Base-by-base conservation (phyloP, 2,113 vertebrate species). In the Salvelinus alpinus region DNA sequence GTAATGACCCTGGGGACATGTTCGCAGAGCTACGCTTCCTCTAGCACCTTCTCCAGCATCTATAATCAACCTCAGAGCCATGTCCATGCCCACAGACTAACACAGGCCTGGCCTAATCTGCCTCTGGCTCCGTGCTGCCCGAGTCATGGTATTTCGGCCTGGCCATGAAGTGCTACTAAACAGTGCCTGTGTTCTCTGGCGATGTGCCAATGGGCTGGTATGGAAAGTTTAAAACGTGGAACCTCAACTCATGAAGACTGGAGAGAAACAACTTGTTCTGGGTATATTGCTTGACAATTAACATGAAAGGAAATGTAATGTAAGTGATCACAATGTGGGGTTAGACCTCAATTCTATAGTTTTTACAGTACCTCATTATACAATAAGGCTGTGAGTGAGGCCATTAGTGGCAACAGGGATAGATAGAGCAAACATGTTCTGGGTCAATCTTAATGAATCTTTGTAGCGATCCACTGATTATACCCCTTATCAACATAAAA, bases 11-110 rank as follows among this genome's bases (percentile, higher is more conserved):
- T 0, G 94, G 90, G 34, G 95, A 98, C 82, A 86, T 95, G 84
- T 99, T 99, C 89, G 94, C 96, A 25, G 95, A 98, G 57, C 94
- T 99, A 57, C 91, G 85, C 75, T 84, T 98, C 65, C 90, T 98
- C 34, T 97, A 92, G 88, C 22, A 20, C 48, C 51, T 54, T 18
- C 51, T 18, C 13, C 51, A 54, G 51, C 51, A 54, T 54, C 16
- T 18, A 54, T 3, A 34, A 14, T 18, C 51, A 54, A 54, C 51
- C 16, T 18, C 16, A 54, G 51, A 54, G 16, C 51, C 51, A 16
- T 18, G 5, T 16, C 14, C 51, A 14, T 18, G 14, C 12, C 51
- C 51, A 18, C 4, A 54, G 13, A 16, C 51, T 54, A 54, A 54
- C 48, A 18, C 51, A 54, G 67, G 76, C 16, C 31, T 22, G 9